Evolutionary conservation across 1,140 invertebrate species (phyloP), one percentile per base, ranked within the genome.

Genomic region (Lysiphlebus fabarum): DNA sequence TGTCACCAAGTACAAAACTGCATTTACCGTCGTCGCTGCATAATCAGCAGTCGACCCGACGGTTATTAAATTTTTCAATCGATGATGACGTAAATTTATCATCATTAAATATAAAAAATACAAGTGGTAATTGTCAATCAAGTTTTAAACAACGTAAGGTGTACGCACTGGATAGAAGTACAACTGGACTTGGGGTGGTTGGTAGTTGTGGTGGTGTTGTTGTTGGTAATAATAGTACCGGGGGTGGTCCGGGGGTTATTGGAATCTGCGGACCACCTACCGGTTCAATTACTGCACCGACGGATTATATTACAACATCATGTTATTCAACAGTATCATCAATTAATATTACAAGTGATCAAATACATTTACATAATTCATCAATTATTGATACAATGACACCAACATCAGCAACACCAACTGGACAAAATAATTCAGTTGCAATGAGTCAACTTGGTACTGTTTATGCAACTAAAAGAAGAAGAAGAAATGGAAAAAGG

Each of bases 401-500:
- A 42, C 76, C 71, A 62, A 73, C 70, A 53, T 68, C 67, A 63
- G 72, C 70, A 45, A 49, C 70, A 48, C 61, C 68, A 2, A 63
- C 70, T 51, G 74, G 74, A 59, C 68, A 74, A 63, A 75, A 80
- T 64, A 79, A 82, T 65, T 70, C 78, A 64, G 73, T 80, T 58
- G 78, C 79, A 63, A 89, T 92, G 83, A 93, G 90, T 81, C 92
- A 95, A 71, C 85, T 95, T 65, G 91, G 92, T 61, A 96, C 94
- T 66, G 94, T 96, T 70, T 96, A 96, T 77, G 93, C 93, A 58
- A 96, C 94, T 57, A 97, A 96, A 77, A 80, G 94, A 68, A 83
- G 94, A 73, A 82, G 94, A 70, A 82, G 93, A 68, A 96, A 95
- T 79, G 93, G 93, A 65, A 96, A 96, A 83, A 96, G 92, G 94